Conservation (phyloP, 2,113 vertebrate genomes). For the Propithecus coquereli region DNA sequence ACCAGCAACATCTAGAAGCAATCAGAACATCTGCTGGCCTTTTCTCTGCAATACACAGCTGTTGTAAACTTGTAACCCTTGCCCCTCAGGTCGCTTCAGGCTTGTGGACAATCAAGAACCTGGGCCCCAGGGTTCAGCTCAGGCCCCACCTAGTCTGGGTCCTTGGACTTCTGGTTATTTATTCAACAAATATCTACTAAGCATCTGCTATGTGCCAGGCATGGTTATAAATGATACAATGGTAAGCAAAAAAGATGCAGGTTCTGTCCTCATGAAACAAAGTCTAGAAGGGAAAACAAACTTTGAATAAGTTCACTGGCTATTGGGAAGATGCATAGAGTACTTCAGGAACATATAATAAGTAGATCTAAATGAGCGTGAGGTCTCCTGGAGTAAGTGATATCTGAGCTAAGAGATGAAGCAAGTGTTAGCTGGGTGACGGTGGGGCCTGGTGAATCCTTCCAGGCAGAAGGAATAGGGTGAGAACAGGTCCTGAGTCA, state of each 20-base stretch:
- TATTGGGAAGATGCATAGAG: not conserved
- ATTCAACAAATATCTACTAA: not conserved
- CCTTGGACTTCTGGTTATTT: not conserved
- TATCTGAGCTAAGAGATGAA: not conserved
- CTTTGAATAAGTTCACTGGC: not conserved
- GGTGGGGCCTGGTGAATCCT: not conserved
- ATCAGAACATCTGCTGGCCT: conserved; percentile 26
- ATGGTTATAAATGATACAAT: not conserved
- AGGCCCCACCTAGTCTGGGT: not conserved
- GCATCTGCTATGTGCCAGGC: not conserved
- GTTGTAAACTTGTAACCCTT: not conserved
- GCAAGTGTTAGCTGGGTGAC: not conserved
- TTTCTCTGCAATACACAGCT: not conserved
- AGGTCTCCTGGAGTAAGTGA: not conserved
- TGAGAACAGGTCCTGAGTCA: not conserved
- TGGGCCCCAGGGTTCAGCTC: not conserved
- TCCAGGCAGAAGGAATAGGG: not conserved
- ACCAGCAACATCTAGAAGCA: not conserved
- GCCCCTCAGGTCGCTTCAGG: not conserved
- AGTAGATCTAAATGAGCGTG: not conserved
- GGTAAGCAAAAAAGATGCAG: not conserved
- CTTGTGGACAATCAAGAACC: not conserved
- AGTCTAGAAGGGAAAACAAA: not conserved
- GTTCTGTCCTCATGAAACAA: not conserved
- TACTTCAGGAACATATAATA: not conserved